phyloP scores from a whole-genome alignment of 2,113 vertebrate species.

The Clarias batrachus region DNA sequence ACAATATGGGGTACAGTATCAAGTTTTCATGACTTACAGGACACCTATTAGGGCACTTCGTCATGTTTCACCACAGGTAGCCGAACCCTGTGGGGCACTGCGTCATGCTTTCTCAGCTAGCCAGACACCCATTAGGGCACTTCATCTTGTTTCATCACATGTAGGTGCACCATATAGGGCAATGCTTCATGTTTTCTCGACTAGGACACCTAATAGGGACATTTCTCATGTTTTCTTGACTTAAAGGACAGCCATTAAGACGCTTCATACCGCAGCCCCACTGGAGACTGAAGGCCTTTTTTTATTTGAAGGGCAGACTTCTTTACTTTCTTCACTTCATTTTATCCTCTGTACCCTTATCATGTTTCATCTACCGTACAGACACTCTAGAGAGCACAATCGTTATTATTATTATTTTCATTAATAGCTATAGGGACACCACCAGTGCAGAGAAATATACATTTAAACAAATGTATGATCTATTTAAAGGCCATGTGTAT shows the following conservation, averaged over 20 bases:
- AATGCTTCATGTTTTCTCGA: not conserved
- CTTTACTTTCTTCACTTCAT: not conserved
- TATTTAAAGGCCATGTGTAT: not conserved
- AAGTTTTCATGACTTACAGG: not conserved
- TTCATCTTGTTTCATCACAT: not conserved
- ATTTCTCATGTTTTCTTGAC: not conserved
- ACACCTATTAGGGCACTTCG: not conserved
- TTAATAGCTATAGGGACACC: not conserved
- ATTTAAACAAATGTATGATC: not conserved
- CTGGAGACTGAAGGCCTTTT: not conserved
- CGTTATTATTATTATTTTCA: no score
- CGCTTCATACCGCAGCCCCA: no score
- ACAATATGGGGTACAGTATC: not conserved
- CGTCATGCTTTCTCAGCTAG: not conserved
- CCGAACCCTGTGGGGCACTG: not conserved
- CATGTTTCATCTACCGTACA: not conserved
- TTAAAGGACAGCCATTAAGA: no score
- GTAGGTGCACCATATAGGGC: no score
- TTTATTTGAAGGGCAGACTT: not conserved
- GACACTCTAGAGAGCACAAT: not conserved
- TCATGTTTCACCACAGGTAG: not conserved
- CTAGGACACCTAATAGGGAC: not conserved
- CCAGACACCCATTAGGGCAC: not conserved
- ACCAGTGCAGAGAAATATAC: not conserved
- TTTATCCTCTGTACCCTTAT: not conserved